These are phyloP conservation scores for Tillus elongatus DNA, from an alignment of 2,888 invertebrate genomes.

Conservation along the genomic window DNA sequence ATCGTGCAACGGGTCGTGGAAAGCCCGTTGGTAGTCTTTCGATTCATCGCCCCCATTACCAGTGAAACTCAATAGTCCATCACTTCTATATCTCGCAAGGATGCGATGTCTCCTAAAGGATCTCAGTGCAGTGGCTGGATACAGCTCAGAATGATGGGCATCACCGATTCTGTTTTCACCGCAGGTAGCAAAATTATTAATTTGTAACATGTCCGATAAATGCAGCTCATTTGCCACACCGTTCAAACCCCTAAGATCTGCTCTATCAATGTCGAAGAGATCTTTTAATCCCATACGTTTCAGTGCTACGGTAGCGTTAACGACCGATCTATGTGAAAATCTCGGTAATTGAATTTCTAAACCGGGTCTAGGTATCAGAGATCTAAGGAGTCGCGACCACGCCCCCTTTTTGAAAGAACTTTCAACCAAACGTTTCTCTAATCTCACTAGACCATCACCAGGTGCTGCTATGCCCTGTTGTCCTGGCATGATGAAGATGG, in stretches of 20 bases:
- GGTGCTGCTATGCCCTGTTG: conserved; percentile 74
- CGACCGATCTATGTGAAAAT: conserved; percentile 72
- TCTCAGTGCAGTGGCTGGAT: conserved; percentile 44
- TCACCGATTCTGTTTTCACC: conserved; percentile 64
- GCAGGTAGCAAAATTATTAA: conserved; percentile 76
- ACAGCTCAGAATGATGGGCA: conserved; percentile 72
- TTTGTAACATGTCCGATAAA: conserved; percentile 75
- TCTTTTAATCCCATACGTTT: conserved; percentile 75
- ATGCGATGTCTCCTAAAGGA: conserved; percentile 11
- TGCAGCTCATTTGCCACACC: conserved; percentile 70
- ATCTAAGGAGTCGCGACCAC: conserved; percentile 66
- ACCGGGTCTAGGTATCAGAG: conserved; percentile 64
- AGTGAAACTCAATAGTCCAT: conserved; percentile 7
- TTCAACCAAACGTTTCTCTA: conserved; percentile 62
- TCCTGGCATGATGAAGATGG: conserved; percentile 75
- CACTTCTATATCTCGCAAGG: conserved; percentile 19
- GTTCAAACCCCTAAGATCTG: conserved; percentile 75
- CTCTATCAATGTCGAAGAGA: conserved; percentile 63
- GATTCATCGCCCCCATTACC: conserved; percentile 38
- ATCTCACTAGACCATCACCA: conserved; percentile 65
- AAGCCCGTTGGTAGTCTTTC: conserved; percentile 58
- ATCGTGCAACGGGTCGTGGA: conserved; percentile 56
- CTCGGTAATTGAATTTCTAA: conserved; percentile 77
- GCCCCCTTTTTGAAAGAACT: conserved; percentile 57
- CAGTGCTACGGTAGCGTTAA: conserved; percentile 70